phyloP scores from a whole-genome alignment of 2,113 vertebrate species.

The Dendrocopos noguchii region DNA sequence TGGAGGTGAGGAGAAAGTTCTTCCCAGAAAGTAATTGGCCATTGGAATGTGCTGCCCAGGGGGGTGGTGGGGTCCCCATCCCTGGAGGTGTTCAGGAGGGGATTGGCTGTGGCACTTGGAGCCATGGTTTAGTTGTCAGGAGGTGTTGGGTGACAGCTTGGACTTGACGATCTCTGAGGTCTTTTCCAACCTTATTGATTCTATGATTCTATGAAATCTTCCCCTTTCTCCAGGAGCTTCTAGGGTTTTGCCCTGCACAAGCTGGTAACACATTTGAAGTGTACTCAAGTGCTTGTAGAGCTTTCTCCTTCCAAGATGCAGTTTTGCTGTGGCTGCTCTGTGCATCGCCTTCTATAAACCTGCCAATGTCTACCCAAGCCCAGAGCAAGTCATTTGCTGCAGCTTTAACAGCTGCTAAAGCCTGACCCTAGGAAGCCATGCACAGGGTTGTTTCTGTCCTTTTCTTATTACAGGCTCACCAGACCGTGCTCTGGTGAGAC shows the following conservation, averaged over 20 bases:
- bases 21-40: too few species aligned
- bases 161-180: too few species aligned
- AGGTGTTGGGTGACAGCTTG: too few species aligned
- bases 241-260: not conserved
- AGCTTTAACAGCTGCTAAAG: not conserved
- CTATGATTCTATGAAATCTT: not conserved
- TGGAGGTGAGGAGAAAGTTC: too few species aligned
- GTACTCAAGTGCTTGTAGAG: not conserved
- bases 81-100: too few species aligned
- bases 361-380: not conserved
- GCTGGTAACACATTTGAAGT: not conserved
- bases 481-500: not conserved
- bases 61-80: too few species aligned
- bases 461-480: slow-evolving; percentile 8
- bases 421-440: not conserved
- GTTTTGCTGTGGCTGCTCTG: not conserved
- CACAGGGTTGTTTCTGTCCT: slow-evolving; percentile 34
- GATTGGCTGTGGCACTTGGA: too few species aligned
- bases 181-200: too few species aligned
- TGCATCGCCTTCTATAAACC: not conserved
- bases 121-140: too few species aligned
- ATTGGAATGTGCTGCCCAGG: too few species aligned
- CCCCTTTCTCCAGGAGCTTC: not conserved
- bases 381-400: not conserved
- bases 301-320: not conserved